A percentile compares a stretch with the other conserved stretches of the same genome.
Evolutionary conservation across 2,797 vertebrate species (phyloP).

Genomic region (Heteromormyrus szaboi): DNA sequence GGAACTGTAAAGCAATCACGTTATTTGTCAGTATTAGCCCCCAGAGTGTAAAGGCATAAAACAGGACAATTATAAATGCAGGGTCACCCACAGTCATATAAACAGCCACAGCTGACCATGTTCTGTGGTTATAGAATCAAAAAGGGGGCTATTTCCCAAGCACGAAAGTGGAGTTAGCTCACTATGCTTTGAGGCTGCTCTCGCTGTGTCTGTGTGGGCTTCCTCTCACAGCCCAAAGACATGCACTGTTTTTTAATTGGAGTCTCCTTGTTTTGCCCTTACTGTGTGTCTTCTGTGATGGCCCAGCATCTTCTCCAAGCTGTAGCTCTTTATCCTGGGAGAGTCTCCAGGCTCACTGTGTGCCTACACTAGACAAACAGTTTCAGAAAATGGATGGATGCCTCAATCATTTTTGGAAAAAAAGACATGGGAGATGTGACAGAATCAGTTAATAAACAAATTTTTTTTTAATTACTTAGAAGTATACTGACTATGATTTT

Average conservation of each 20-base stretch:
- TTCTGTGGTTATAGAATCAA: background rate
- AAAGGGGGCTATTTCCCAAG: background rate
- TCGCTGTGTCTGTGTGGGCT: background rate
- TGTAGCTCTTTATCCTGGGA: background rate
- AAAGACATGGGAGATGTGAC: background rate
- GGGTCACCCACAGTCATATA: background rate
- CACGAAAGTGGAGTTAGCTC: background rate
- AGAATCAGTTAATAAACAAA: background rate
- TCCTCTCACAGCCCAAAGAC: background rate
- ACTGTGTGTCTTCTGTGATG: background rate
- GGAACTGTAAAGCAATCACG: background rate
- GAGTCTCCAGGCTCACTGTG: background rate
- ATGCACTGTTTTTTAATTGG: background rate
- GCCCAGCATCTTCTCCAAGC: background rate
- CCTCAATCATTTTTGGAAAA: background rate
- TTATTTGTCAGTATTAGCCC: background rate
- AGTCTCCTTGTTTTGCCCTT: background rate
- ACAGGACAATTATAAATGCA: background rate
- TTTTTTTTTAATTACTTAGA: background rate
- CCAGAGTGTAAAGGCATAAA: background rate
- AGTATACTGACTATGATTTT: background rate
- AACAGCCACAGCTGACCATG: background rate
- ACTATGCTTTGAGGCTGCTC: background rate
- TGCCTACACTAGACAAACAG: background rate
- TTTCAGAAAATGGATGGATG: background rate